A percentile compares a stretch with the other conserved stretches of the same genome.
phyloP scores from a whole-genome alignment of 2,888 invertebrate genomes.

The Nymphalis polychloros region DNA sequence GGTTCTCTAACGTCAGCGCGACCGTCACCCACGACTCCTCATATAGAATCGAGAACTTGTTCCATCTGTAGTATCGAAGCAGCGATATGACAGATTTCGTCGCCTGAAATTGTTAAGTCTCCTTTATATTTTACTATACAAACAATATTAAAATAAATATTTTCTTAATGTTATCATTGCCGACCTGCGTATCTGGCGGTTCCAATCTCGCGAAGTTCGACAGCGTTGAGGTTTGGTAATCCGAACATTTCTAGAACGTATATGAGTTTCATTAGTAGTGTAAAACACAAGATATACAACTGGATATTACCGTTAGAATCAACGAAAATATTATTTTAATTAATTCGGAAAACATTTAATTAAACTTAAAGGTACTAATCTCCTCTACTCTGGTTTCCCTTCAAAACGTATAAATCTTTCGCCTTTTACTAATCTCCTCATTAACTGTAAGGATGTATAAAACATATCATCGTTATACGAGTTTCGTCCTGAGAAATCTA shows the following conservation, averaged over 20 bases:
- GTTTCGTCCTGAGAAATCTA: too few species aligned
- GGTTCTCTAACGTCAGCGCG: conserved; percentile 88
- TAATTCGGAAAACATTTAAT: too few species aligned
- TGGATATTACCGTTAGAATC: too few species aligned
- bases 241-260: conserved; percentile 94
- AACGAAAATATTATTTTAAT: too few species aligned
- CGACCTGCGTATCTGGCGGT: conserved; percentile 94
- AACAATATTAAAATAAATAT: not conserved
- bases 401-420: conserved; percentile 85
- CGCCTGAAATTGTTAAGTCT: conserved; percentile 81
- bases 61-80: conserved; percentile 95
- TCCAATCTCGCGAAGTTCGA: conserved; percentile 96
- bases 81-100: conserved; percentile 97
- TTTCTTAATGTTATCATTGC: not conserved
- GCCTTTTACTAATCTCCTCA: conserved; percentile 85
- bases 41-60: conserved; percentile 93
- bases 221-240: conserved; percentile 92
- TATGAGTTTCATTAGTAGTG: not conserved
- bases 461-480: too few species aligned
- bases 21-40: conserved; percentile 92
- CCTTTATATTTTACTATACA: not conserved
- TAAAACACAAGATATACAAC: too few species aligned
- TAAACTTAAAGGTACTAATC: too few species aligned
- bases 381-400: conserved; percentile 41
- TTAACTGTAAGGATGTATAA: too few species aligned